A percentile compares a stretch with the other conserved stretches of the same genome.
Evolutionary conservation across 2,888 invertebrate genomes (phyloP).

Genomic region (Epinotia ramella): DNA sequence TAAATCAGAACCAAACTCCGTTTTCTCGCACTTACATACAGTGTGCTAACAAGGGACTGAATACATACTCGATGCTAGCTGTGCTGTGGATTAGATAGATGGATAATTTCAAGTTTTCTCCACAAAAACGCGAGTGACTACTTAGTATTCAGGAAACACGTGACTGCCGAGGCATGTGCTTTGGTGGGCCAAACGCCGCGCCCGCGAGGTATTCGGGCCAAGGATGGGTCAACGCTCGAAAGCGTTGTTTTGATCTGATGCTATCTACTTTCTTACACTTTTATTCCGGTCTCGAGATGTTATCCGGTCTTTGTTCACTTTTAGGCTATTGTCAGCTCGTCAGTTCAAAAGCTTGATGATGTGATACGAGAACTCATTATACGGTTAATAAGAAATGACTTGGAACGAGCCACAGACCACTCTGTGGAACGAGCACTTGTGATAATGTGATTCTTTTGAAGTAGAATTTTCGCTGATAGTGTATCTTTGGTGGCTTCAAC

Average conservation of each 20-base stretch:
- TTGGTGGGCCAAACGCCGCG: conserved; percentile 9
- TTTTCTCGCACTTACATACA: too few species aligned
- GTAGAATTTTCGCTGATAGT: background rate
- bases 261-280: conserved; percentile 34
- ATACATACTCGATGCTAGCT: too few species aligned
- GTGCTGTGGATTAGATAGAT: too few species aligned
- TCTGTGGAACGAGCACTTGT: background rate
- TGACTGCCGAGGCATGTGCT: background rate
- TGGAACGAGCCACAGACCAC: background rate
- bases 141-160: conserved; percentile 18
- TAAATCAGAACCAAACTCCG: too few species aligned
- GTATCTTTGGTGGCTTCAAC: background rate
- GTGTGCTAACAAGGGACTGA: too few species aligned
- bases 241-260: conserved; percentile 14
- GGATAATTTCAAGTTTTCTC: background rate
- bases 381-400: conserved; percentile 14
- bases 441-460: background rate
- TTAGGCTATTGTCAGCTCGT: conserved; percentile 10
- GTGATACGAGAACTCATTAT: conserved; percentile 14
- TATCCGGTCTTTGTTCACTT: conserved; percentile 29
- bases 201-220: conserved; percentile 16
- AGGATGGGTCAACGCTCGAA: conserved; percentile 33
- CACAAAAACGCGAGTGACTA: background rate
- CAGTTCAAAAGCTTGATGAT: conserved; percentile 7
- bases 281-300: conserved; percentile 12